phyloP scores from a whole-genome alignment of 37 sponge, comb jelly and placozoan species.

The Cladorhizidae sp. region DNA sequence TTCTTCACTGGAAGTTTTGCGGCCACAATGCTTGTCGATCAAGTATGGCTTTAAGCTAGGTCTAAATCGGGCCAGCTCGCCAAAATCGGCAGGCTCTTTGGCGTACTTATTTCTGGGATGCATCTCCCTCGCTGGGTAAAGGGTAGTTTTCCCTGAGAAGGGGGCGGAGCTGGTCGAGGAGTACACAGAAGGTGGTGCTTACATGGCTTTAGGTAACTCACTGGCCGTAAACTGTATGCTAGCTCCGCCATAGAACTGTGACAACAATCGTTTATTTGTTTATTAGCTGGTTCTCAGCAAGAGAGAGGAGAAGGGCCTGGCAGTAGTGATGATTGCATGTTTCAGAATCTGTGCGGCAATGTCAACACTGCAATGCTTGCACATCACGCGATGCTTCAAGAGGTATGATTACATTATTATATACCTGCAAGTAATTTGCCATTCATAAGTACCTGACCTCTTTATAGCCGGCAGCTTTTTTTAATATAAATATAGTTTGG shows the following conservation, averaged over 20 bases:
- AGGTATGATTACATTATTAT: slow-evolving; percentile 32
- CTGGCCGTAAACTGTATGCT: too few species aligned
- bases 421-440: not conserved
- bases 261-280: too few species aligned
- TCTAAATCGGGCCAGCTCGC: slow-evolving; percentile 42
- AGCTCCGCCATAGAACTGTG: too few species aligned
- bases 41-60: slow-evolving; percentile 57
- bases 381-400: slow-evolving; percentile 43
- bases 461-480: too few species aligned
- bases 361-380: slow-evolving; percentile 33
- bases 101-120: slow-evolving; percentile 81
- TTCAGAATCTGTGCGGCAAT: slow-evolving; percentile 55
- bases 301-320: too few species aligned
- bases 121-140: slow-evolving; percentile 47
- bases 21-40: slow-evolving; percentile 14
- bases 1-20: not conserved
- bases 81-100: slow-evolving; percentile 68
- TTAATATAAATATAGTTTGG: too few species aligned
- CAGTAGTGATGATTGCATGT: slow-evolving; percentile 49
- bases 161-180: not conserved
- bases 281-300: too few species aligned
- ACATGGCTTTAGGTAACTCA: too few species aligned
- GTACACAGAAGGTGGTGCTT: too few species aligned
- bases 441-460: not conserved
- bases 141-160: not conserved